Conservation (phyloP, 2,113 vertebrate genomes). For the Hemicordylus capensis region DNA sequence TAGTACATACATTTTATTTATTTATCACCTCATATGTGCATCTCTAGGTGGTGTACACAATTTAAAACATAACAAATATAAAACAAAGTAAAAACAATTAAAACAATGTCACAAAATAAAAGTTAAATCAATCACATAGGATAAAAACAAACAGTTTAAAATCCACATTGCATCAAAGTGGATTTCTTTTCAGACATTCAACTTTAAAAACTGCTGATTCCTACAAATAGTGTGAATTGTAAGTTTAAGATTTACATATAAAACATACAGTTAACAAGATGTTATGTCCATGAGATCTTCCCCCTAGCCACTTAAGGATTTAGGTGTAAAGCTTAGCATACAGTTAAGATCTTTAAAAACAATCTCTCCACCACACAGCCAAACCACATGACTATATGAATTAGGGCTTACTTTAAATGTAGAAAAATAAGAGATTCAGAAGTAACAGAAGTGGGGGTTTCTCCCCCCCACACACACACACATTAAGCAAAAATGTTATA, state of each 20-base stretch:
- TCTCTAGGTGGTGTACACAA: no score
- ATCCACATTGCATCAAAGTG: no score
- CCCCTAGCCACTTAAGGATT: not conserved
- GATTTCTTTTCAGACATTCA: not conserved
- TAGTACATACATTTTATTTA: no score
- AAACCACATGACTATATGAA: not conserved
- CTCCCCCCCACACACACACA: no score
- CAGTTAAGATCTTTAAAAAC: not conserved
- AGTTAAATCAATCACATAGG: no score
- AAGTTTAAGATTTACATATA: not conserved
- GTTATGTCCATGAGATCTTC: not conserved
- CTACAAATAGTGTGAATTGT: not conserved
- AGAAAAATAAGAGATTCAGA: constrained; percentile 19
- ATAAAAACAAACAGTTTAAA: no score
- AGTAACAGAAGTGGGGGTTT: not conserved
- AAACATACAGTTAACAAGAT: not conserved
- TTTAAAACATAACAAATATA: no score
- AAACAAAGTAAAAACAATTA: no score
- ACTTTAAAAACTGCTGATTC: not conserved
- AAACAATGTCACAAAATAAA: no score
- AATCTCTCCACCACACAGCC: not conserved
- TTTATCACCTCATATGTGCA: no score
- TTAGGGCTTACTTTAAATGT: not conserved
- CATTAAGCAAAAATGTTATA: not conserved
- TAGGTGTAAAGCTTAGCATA: no score